Percentiles rank a stretch among this genome's conserved stretches.
Evolutionary conservation across 2,113 vertebrate genomes (phyloP).

Genomic region (Aplodontia rufa): DNA sequence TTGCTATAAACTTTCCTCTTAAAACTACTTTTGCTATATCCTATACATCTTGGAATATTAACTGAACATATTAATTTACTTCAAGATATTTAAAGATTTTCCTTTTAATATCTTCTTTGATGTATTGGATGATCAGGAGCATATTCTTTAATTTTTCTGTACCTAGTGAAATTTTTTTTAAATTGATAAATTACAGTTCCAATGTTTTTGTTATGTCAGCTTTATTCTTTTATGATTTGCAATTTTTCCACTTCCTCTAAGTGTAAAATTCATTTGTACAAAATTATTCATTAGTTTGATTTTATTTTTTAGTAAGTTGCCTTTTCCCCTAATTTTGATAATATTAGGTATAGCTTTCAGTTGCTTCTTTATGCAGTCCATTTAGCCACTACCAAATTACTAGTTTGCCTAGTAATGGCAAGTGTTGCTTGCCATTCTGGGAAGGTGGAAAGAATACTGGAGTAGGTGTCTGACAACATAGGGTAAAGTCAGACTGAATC

Average conservation of each 20-base stretch:
- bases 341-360: neutral
- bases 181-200: neutral
- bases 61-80: neutral
- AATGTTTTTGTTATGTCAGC: neutral
- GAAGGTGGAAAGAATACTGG: neutral
- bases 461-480: neutral
- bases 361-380: neutral
- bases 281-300: neutral
- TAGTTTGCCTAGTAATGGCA: neutral
- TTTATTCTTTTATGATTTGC: constrained; percentile 16
- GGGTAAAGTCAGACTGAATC: neutral
- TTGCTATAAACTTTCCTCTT: neutral
- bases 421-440: neutral
- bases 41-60: neutral
- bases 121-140: neutral
- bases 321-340: constrained; percentile 5
- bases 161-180: neutral
- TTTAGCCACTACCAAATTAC: neutral
- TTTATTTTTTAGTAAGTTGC: neutral
- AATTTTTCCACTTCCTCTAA: neutral
- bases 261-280: neutral
- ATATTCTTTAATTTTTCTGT: neutral
- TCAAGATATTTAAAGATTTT: neutral
- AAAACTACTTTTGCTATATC: neutral
- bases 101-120: neutral